Evolutionary conservation across 2,113 vertebrate genomes (phyloP).

Genomic region (Cheirogaleus medius): DNA sequence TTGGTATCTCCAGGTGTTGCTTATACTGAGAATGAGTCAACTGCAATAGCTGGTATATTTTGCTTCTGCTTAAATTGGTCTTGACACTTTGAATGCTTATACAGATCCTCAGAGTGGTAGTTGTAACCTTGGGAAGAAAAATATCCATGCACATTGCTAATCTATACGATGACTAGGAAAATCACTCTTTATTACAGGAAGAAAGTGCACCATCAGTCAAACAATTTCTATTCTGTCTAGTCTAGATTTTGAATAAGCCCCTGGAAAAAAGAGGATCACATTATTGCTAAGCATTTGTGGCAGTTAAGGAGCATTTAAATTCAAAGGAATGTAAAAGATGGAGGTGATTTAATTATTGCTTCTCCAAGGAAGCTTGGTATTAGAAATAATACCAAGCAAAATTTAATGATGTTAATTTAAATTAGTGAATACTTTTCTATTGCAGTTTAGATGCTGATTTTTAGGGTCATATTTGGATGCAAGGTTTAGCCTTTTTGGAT

Average conservation of each 20-base stretch:
- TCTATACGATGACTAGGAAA: neutral
- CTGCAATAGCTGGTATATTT: neutral
- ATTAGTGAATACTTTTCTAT: neutral
- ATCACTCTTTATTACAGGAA: slow-evolving; percentile 28
- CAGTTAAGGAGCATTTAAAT: neutral
- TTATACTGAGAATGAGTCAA: neutral
- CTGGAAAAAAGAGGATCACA: neutral
- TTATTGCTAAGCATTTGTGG: neutral
- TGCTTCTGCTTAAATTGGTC: neutral
- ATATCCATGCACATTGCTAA: neutral
- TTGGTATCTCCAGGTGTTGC: neutral
- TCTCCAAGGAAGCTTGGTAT: neutral
- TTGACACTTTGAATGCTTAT: slow-evolving; percentile 30
- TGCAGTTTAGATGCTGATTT: neutral
- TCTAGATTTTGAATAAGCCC: slow-evolving; percentile 10
- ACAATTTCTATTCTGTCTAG: neutral
- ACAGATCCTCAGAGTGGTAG: slow-evolving; percentile 10
- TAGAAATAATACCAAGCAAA: neutral
- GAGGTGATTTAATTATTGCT: neutral
- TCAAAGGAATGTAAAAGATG: neutral
- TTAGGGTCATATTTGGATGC: neutral
- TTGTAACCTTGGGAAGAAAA: neutral
- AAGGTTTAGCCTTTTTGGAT: neutral
- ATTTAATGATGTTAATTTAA: neutral
- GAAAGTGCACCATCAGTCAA: slow-evolving; percentile 28